Evolutionary conservation across 1,140 invertebrate genomes (phyloP).

Genomic region (Cephus cinctus): DNA sequence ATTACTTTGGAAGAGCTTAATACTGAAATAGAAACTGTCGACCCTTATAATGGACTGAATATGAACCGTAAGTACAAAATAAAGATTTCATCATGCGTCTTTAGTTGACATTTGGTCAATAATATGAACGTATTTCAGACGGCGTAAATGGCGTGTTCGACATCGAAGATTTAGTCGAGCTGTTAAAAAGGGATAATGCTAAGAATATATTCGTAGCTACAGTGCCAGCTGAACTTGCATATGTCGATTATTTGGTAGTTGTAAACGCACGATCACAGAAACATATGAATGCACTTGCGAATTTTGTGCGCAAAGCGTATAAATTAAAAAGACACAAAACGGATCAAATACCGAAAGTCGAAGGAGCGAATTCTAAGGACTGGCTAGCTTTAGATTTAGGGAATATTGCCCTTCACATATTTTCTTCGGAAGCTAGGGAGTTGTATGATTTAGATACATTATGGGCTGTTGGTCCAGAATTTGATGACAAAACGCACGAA

Average conservation of each 20-base stretch:
- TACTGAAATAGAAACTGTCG: constrained; percentile 38
- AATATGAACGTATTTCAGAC: constrained; percentile 58
- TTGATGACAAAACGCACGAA: constrained; percentile 69
- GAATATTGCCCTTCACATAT: constrained; percentile 90
- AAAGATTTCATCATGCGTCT: constrained; percentile 35
- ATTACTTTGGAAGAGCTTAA: constrained; percentile 45
- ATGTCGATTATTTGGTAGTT: constrained; percentile 82
- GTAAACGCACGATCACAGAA: constrained; percentile 70
- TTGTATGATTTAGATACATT: constrained; percentile 87
- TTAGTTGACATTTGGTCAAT: constrained; percentile 3
- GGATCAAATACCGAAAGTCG: constrained; percentile 73
- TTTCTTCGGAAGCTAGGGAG: constrained; percentile 67
- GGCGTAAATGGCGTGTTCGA: constrained; percentile 81
- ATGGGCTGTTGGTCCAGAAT: constrained; percentile 83
- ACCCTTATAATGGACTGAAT: constrained; percentile 54
- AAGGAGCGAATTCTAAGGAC: constrained; percentile 72
- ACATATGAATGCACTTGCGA: constrained; percentile 74
- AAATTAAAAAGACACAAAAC: constrained; percentile 68
- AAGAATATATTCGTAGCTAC: constrained; percentile 78
- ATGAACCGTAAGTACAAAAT: constrained; percentile 57
- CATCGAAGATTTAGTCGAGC: constrained; percentile 78
- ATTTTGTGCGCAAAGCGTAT: constrained; percentile 76
- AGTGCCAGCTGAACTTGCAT: constrained; percentile 72
- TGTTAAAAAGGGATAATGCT: constrained; percentile 76
- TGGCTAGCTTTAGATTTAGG: constrained; percentile 92